A percentile compares a stretch with the other conserved stretches of the same genome.
Evolutionary conservation across 2,797 vertebrate genomes (phyloP).

Genomic region (Ficedula albicollis): DNA sequence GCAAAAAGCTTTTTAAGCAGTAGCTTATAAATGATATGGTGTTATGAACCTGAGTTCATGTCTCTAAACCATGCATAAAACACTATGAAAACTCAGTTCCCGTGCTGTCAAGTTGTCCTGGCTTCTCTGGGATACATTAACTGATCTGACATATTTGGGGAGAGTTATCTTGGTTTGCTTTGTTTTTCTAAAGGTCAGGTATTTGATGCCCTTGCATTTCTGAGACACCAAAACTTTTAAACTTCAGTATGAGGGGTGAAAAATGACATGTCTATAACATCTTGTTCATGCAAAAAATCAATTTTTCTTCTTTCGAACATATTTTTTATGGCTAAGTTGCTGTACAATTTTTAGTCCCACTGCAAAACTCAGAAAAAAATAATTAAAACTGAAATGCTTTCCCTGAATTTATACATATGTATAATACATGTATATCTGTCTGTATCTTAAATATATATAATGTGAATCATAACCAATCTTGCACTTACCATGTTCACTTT

Average conservation of each 20-base stretch:
- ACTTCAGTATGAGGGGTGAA: neutral
- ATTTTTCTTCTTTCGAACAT: neutral
- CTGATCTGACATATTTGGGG: neutral
- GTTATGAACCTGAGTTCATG: neutral
- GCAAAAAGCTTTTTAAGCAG: neutral
- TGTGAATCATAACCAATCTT: neutral
- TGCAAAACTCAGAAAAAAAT: neutral
- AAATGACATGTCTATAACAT: neutral
- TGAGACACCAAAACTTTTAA: conserved; percentile 2
- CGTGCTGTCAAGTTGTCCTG: neutral
- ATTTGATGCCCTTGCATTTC: conserved; percentile 42
- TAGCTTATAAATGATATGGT: neutral
- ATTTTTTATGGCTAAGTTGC: neutral
- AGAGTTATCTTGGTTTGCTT: neutral
- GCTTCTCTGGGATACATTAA: neutral
- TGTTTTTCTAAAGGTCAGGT: neutral
- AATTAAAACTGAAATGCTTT: neutral
- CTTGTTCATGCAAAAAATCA: neutral
- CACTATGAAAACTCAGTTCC: neutral
- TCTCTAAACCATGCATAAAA: conserved; percentile 10
- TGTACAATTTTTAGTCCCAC: neutral
- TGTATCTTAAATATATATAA: neutral
- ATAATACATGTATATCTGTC: neutral
- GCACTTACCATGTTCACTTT: neutral
- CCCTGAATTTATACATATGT: neutral